Evolutionary conservation across 2,113 vertebrate species (phyloP).

Genomic region (Cyphomyrus discorhynchus): DNA sequence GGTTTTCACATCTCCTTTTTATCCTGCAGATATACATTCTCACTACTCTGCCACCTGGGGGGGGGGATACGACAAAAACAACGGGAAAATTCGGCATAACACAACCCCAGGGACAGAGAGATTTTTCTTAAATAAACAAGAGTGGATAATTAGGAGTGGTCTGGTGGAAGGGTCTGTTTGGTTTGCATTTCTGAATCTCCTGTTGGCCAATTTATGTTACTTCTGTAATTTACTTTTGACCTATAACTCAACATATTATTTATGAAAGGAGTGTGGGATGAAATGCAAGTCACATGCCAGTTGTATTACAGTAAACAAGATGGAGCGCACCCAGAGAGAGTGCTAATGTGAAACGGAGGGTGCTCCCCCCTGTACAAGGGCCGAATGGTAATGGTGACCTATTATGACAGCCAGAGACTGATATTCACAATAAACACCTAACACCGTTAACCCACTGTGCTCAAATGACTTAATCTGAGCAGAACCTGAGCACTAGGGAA

Average conservation of each 20-base stretch:
- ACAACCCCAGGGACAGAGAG: background rate
- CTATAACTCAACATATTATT: slow-evolving; percentile 12
- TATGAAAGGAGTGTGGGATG: background rate
- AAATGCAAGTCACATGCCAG: slow-evolving; percentile 62
- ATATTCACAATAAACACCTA: background rate
- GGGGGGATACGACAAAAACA: background rate
- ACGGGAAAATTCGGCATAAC: too few relatives aligned
- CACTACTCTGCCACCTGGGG: background rate
- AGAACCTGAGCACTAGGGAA: background rate
- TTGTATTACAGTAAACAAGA: slow-evolving; percentile 71
- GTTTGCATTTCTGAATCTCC: background rate
- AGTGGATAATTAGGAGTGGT: background rate
- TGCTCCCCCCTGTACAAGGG: too few relatives aligned
- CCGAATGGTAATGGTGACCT: background rate
- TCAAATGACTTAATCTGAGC: background rate
- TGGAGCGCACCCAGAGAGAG: slow-evolving; percentile 55
- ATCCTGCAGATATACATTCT: background rate
- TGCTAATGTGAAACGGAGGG: background rate
- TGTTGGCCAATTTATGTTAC: background rate
- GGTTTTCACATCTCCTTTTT: background rate
- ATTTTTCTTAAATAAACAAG: background rate
- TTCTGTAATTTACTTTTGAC: background rate
- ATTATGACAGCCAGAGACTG: background rate
- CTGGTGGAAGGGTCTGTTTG: background rate
- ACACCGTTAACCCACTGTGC: background rate